Percentiles rank a stretch among this genome's conserved stretches.
phyloP scores from a whole-genome alignment of 2,797 vertebrate species.

The Gymnoscopelus microlampas region DNA sequence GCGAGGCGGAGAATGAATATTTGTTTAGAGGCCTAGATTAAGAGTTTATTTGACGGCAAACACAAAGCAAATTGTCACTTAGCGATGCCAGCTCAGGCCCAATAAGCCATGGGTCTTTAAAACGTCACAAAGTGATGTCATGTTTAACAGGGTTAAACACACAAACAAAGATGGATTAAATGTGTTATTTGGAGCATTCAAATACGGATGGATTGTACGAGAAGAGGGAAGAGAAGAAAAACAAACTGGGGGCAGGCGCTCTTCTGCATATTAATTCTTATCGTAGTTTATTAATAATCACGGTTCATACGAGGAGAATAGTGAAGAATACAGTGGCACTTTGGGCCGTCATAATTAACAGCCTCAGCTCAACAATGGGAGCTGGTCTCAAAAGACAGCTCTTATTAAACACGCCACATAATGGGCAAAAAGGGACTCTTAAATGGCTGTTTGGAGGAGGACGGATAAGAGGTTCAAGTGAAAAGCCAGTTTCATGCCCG shows the following conservation, averaged over 20 bases:
- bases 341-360: constrained; percentile 79
- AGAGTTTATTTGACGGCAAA: constrained; percentile 74
- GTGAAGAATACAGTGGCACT: constrained; percentile 74
- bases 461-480: constrained; percentile 70
- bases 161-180: constrained; percentile 81
- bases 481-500: constrained; percentile 66
- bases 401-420: constrained; percentile 74
- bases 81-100: constrained; percentile 64
- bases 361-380: constrained; percentile 75
- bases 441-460: constrained; percentile 73
- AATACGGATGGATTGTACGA: constrained; percentile 49
- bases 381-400: constrained; percentile 74
- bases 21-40: constrained; percentile 68
- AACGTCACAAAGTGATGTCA: constrained; percentile 73
- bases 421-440: constrained; percentile 69
- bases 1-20: constrained; percentile 48
- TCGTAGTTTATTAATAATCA: constrained; percentile 82
- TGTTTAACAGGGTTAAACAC: constrained; percentile 80
- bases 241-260: constrained; percentile 71
- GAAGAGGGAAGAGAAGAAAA: constrained; percentile 1
- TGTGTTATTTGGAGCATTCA: constrained; percentile 81
- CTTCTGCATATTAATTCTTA: constrained; percentile 82
- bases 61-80: constrained; percentile 69
- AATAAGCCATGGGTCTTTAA: constrained; percentile 69
- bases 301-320: constrained; percentile 71